A percentile compares a stretch with the other conserved stretches of the same genome.
phyloP scores from a whole-genome alignment of 2,888 invertebrate species.

The Agonopterix arenella region DNA sequence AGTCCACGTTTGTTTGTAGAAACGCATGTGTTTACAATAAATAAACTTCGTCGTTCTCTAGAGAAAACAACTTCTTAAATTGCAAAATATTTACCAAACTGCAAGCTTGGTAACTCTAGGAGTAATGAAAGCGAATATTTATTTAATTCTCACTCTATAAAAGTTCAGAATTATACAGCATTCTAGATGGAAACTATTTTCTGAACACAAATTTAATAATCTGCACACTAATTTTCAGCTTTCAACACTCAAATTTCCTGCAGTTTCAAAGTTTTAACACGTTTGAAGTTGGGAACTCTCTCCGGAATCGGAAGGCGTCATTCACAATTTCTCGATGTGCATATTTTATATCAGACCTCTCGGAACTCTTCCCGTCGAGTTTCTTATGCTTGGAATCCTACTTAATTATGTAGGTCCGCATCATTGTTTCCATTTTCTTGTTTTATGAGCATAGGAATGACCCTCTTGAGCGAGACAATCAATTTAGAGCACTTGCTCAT shows the following conservation, averaged over 20 bases:
- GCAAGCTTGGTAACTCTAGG: no score
- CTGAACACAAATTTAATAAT: conserved; percentile 3
- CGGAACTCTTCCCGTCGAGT: conserved; percentile 13
- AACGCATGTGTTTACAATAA: neutral
- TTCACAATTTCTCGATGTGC: conserved; percentile 46
- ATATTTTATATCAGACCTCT: conserved; percentile 50
- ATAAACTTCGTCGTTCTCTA: no score
- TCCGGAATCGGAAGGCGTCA: conserved; percentile 32
- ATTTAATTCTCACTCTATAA: neutral
- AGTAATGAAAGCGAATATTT: no score
- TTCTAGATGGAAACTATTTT: conserved; percentile 2
- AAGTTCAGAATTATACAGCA: neutral
- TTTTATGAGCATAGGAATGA: conserved; percentile 29
- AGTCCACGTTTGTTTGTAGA: neutral
- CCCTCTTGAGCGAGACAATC: conserved; percentile 10
- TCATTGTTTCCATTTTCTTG: conserved; percentile 41
- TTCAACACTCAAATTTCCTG: conserved; percentile 28
- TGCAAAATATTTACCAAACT: no score
- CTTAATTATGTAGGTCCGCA: conserved; percentile 56
- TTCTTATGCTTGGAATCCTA: conserved; percentile 22
- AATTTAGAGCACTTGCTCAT: neutral
- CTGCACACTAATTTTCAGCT: conserved; percentile 23
- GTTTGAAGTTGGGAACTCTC: conserved; percentile 43
- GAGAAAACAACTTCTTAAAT: no score
- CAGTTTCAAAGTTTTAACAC: conserved; percentile 48